Percentiles rank a stretch among this genome's conserved stretches.
Evolutionary conservation across 92 coral and sea anemone genomes (phyloP).

Genomic region (Zoanthus sociatus): DNA sequence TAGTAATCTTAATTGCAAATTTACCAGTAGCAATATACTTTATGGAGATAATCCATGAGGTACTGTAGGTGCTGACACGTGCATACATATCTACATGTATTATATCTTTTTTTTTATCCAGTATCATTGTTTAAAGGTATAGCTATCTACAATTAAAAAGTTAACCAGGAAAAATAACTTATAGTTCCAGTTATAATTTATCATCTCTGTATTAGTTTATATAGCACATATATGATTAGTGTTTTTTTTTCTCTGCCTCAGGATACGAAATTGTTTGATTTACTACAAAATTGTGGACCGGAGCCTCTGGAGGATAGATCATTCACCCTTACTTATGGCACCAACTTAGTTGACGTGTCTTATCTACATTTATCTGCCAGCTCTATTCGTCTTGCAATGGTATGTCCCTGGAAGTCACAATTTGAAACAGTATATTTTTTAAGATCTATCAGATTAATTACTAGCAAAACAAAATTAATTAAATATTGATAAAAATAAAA

Average conservation of each 20-base stretch:
- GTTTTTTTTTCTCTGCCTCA: conserved; percentile 30
- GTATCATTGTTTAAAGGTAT: no score
- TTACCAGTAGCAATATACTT: no score
- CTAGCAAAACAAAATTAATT: neutral
- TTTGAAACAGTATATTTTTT: neutral
- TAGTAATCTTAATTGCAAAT: no score
- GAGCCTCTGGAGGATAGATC: conserved; percentile 79
- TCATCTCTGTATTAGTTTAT: neutral
- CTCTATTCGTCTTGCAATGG: conserved; percentile 76
- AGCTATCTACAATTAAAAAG: no score
- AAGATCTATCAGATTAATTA: neutral
- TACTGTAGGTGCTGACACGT: no score
- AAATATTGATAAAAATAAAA: neutral
- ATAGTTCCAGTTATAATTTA: neutral
- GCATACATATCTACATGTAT: no score
- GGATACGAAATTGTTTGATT: conserved; percentile 87
- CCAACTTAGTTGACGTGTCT: conserved; percentile 84
- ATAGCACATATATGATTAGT: neutral
- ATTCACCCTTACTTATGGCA: conserved; percentile 80
- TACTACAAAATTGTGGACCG: conserved; percentile 73
- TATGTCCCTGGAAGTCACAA: conserved; percentile 14
- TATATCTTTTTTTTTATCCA: no score
- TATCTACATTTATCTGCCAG: conserved; percentile 79
- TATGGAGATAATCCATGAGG: no score
- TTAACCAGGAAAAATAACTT: no score